These are phyloP conservation scores for Microctonus aethiopoides DNA, from an alignment of 2,888 invertebrate species.

Conservation along the genomic window DNA sequence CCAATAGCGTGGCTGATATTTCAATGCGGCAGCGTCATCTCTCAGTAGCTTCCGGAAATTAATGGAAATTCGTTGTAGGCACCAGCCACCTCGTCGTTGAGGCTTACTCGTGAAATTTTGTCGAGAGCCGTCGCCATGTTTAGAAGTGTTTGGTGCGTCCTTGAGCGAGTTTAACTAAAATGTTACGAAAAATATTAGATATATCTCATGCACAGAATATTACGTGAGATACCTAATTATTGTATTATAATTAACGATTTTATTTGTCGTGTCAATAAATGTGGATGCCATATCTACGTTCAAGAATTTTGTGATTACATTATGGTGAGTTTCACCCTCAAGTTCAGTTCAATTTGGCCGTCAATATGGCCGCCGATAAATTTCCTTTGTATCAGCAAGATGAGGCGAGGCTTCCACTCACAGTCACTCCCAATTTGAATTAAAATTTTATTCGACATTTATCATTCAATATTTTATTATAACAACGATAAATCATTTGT, in stretches of 20 bases:
- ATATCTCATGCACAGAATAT: constrained; percentile 68
- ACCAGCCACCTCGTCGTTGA: constrained; percentile 44
- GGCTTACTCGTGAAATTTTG: constrained; percentile 55
- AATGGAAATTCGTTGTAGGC: constrained; percentile 9
- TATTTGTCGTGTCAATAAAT: constrained; percentile 67
- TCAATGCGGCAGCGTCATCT: constrained; percentile 22
- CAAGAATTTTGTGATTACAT: constrained; percentile 76
- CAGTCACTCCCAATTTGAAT: constrained; percentile 8
- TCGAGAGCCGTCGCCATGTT: constrained; percentile 68
- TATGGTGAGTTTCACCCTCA: constrained; percentile 73
- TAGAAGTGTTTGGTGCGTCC: constrained; percentile 53
- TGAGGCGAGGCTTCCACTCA: constrained; percentile 18
- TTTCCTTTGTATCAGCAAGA: constrained; percentile 56
- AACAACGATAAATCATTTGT: neutral
- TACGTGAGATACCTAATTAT: constrained; percentile 71
- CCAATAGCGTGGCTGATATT: constrained; percentile 43
- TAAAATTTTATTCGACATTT: neutral
- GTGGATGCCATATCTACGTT: constrained; percentile 72
- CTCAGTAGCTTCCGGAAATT: constrained; percentile 55
- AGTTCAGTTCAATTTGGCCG: constrained; percentile 60
- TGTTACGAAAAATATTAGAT: constrained; percentile 68
- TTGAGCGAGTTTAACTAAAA: constrained; percentile 64
- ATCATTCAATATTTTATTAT: neutral
- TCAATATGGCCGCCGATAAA: constrained; percentile 69
- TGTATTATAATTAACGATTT: constrained; percentile 66